Conservation (phyloP, 2,888 invertebrate genomes). For the Rotaria socialis region DNA sequence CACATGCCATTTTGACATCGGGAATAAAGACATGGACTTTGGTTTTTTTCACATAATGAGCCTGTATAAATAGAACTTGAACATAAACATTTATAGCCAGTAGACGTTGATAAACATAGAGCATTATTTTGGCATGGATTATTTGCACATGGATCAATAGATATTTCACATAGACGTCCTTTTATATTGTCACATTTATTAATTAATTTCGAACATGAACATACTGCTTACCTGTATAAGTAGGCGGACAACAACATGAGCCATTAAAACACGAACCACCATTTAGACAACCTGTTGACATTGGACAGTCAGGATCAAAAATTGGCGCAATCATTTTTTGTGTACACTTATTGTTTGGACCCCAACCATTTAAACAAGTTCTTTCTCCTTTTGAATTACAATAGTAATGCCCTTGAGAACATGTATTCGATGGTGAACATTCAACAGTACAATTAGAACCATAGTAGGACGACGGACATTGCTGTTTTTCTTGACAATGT, state of each 20-base stretch:
- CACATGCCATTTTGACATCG: slow-evolving; percentile 43
- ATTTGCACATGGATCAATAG: slow-evolving; percentile 40
- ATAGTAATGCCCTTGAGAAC: slow-evolving; percentile 43
- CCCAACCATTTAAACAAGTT: slow-evolving; percentile 40
- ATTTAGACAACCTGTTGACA: not conserved
- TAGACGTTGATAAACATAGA: slow-evolving; percentile 44
- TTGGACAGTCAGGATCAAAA: slow-evolving; percentile 33
- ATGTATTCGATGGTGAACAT: slow-evolving; percentile 39
- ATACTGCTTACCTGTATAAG: not conserved
- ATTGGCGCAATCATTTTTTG: slow-evolving; percentile 36
- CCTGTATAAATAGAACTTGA: slow-evolving; percentile 65
- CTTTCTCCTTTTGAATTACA: slow-evolving; percentile 38
- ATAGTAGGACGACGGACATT: slow-evolving; percentile 40
- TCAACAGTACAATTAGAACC: slow-evolving; percentile 40
- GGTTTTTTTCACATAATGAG: slow-evolving; percentile 64
- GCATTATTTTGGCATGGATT: slow-evolving; percentile 50
- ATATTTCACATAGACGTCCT: slow-evolving; percentile 44
- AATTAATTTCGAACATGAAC: not conserved
- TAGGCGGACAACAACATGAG: slow-evolving; percentile 14
- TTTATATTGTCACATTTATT: slow-evolving; percentile 29
- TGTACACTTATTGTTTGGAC: slow-evolving; percentile 38
- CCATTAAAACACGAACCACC: slow-evolving; percentile 39
- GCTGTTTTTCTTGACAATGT: not conserved
- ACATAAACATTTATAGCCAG: slow-evolving; percentile 63
- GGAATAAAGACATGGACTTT: slow-evolving; percentile 36